A percentile compares a stretch with the other conserved stretches of the same genome.
Evolutionary conservation across 2,797 vertebrate species (phyloP).

Genomic region (Macropodus opercularis): DNA sequence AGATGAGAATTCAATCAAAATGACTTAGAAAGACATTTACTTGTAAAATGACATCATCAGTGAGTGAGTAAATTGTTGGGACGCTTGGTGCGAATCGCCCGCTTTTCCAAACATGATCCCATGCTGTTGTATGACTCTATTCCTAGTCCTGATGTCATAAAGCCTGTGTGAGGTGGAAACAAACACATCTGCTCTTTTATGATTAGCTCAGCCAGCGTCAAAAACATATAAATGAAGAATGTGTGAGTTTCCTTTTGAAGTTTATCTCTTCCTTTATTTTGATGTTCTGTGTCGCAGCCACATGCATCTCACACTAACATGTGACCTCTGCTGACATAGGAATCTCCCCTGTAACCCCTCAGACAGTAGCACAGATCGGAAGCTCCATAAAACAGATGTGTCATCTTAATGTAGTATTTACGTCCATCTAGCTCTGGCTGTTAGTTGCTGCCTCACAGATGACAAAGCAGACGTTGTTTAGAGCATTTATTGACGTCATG

Average conservation of each 20-base stretch:
- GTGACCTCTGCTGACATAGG: background rate
- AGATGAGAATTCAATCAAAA: background rate
- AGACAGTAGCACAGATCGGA: background rate
- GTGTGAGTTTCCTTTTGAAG: slow-evolving; percentile 10
- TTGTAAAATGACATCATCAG: slow-evolving; percentile 1
- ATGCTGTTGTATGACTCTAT: no score
- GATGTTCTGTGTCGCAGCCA: background rate
- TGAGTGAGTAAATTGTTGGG: no score
- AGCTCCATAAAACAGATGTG: background rate
- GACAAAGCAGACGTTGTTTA: background rate
- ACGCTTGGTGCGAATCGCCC: background rate
- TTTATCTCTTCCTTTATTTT: slow-evolving; percentile 11
- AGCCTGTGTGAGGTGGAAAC: slow-evolving; percentile 14
- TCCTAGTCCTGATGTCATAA: slow-evolving; percentile 6
- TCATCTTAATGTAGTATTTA: no score
- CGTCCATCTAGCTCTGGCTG: background rate
- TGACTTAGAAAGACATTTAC: no score
- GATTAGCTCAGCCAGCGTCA: slow-evolving; percentile 8
- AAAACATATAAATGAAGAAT: slow-evolving; percentile 25
- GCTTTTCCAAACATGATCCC: background rate
- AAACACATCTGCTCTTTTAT: slow-evolving; percentile 27
- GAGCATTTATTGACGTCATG: no score
- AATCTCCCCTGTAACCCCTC: slow-evolving; percentile 13
- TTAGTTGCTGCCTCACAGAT: background rate
- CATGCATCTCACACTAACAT: background rate